Base-by-base conservation (phyloP, 64 coral and sea anemone genomes). In the Actinia tenebrosa region DNA sequence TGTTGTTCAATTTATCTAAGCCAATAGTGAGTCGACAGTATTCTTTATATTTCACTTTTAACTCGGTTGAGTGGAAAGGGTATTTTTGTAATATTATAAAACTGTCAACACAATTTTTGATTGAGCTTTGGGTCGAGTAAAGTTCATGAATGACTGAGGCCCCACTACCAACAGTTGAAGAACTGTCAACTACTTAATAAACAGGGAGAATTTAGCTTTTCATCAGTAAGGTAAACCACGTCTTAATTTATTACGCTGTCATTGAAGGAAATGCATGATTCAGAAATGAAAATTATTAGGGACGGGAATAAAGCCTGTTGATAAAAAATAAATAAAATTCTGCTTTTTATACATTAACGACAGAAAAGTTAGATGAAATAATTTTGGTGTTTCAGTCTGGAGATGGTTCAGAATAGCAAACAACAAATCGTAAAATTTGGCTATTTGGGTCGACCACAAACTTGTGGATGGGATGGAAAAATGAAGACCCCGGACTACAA, bases 171-270 rank as follows among this genome's bases (percentile, higher is more conserved):
- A 52, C 79, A 50, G 69, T 75, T 75, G 69, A 75, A 75, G 37
- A 75, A 81, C 79, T 81, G 79, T 81, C 79, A 81, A 53, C 44
- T 53, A 81, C 79, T 81, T 81, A 91, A 91, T 87, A 47, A 68
- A 77, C 84, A 91, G 44, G 60, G 89, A 91, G 89, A 91, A 87
- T 91, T 82, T 87, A 4, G 17, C 58, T 63, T 42, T 91, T 87
- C 69, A 91, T 91, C 89, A 91, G 54, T 59, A 66, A 56, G 85
- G 80, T 61, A 43, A 53, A 69, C 42, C 45, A 42, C 42, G 59
- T 90, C 30, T 42, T 16, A 79, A 59, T 62, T 91, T 61, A 79
- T 56, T 16, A 42, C 77, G 10, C 11, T 59, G 16, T 53, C 54
- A 30, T 22, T 19, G 64, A 86, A 85, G 71, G 53, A 84, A 22